These are phyloP conservation scores for Halichondria panicea DNA, from an alignment of 37 sponge, comb jelly and placozoan species.

Conservation along the genomic window DNA sequence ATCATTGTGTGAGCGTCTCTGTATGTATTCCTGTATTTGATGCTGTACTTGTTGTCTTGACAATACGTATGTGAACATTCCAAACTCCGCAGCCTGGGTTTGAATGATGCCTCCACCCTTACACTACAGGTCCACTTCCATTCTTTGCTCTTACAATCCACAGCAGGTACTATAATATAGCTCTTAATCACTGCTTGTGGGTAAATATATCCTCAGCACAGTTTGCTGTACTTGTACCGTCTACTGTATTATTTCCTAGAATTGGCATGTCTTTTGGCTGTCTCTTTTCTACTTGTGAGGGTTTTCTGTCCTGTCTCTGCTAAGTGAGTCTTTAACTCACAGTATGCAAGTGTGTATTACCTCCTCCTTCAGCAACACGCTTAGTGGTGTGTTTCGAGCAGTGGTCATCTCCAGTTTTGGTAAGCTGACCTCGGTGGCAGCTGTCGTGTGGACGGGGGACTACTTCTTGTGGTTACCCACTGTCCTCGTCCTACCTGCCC, in stretches of 20 bases:
- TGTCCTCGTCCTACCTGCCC: conserved; percentile 50
- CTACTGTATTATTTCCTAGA: no score
- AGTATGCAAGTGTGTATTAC: no score
- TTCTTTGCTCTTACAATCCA: conserved; percentile 40
- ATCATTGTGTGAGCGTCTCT: background rate
- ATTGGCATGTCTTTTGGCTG: no score
- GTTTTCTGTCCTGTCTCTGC: background rate
- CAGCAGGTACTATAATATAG: conserved; percentile 22
- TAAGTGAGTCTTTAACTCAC: background rate
- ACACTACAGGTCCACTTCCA: conserved; percentile 56
- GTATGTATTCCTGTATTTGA: background rate
- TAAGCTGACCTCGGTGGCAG: conserved; percentile 65
- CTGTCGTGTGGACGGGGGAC: conserved; percentile 80
- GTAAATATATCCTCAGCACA: no score
- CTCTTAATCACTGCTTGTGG: no score
- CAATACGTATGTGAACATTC: conserved; percentile 21
- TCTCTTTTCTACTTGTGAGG: background rate
- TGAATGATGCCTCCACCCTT: conserved; percentile 8
- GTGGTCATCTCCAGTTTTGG: conserved; percentile 78
- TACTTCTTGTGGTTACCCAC: conserved; percentile 70
- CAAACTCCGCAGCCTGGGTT: conserved; percentile 23
- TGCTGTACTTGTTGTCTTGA: no score
- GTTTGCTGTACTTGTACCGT: no score
- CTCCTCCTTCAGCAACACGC: background rate
- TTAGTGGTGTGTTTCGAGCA: conserved; percentile 7